phyloP scores from a whole-genome alignment of 2,113 vertebrate species.

The Calyptomena viridis region DNA sequence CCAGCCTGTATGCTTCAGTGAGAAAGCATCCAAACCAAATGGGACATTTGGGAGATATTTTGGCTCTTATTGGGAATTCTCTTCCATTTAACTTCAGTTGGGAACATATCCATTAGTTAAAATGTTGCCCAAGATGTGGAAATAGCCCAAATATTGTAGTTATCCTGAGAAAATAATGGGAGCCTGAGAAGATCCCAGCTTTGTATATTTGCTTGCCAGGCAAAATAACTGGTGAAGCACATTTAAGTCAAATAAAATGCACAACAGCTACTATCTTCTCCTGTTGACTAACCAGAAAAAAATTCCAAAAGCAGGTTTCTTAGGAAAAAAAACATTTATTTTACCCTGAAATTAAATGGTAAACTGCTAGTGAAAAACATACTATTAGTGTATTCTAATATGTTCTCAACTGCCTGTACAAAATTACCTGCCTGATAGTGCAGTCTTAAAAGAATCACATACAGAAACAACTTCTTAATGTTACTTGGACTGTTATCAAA shows the following conservation, averaged over 20 bases:
- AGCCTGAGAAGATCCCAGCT: background rate
- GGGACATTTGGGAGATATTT: conserved; percentile 16
- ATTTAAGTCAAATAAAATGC: background rate
- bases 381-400: background rate
- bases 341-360: background rate
- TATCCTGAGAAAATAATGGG: conserved; percentile 21
- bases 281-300: background rate
- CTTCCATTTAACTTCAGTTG: conserved; percentile 47
- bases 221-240: conserved; percentile 12
- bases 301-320: background rate
- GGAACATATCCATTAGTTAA: conserved; percentile 42
- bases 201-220: background rate
- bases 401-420: background rate
- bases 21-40: conserved; percentile 43
- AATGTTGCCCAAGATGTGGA: conserved; percentile 53
- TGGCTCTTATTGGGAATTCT: conserved; percentile 31
- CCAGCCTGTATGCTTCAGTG: background rate
- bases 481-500: background rate
- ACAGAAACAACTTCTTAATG: background rate
- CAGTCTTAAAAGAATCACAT: background rate
- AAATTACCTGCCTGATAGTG: background rate
- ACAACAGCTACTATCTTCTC: background rate
- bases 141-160: conserved; percentile 35
- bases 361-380: background rate
- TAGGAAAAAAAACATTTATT: background rate